Evolutionary conservation across 1,140 invertebrate genomes (phyloP).

Genomic region (Linepithema humile): DNA sequence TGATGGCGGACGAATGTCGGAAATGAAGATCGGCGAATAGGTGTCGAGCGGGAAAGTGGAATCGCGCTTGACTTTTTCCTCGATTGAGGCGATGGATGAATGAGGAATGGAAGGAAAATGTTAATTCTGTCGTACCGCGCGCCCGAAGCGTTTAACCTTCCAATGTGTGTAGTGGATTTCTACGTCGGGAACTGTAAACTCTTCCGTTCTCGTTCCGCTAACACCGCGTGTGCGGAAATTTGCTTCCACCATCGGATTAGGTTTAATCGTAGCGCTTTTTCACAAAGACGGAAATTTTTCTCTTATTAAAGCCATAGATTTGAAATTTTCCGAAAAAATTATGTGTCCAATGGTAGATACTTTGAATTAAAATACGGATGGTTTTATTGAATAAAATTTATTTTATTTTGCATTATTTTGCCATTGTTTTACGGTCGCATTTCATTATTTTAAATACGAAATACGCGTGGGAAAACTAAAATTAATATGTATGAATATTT

Average conservation of each 20-base stretch:
- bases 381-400: not conserved
- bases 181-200: not conserved
- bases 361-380: not conserved
- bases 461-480: not conserved
- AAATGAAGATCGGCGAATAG: not conserved
- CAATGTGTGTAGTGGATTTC: not conserved
- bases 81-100: not conserved
- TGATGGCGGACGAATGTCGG: not conserved
- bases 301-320: too few relatives aligned
- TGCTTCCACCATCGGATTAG: too few relatives aligned
- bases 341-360: not conserved
- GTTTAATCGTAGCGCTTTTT: too few relatives aligned
- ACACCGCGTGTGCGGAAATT: not conserved
- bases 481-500: slow-evolving; percentile 41
- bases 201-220: not conserved
- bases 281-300: too few relatives aligned
- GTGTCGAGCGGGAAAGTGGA: not conserved
- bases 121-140: not conserved
- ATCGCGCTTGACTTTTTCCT: not conserved
- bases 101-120: slow-evolving; percentile 9
- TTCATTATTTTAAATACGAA: slow-evolving; percentile 12
- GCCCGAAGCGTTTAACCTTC: not conserved
- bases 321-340: too few relatives aligned
- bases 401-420: not conserved
- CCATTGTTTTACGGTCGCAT: not conserved